Percentiles rank a stretch among this genome's conserved stretches.
Evolutionary conservation across 2,113 vertebrate genomes (phyloP).

Genomic region (Melospiza melodia): DNA sequence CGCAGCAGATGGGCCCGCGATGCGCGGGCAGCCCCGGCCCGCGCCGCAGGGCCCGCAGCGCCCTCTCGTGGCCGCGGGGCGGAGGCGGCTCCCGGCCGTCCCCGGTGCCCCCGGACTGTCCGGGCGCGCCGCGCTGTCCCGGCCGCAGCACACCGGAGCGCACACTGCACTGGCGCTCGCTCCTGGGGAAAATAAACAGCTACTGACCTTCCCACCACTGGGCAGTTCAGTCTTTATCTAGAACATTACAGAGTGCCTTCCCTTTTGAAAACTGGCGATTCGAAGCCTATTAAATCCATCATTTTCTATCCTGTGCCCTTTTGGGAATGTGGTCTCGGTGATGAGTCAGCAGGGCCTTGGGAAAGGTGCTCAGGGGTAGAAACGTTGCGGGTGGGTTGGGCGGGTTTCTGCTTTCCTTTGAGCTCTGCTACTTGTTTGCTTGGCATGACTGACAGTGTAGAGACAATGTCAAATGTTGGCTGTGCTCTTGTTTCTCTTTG

Average conservation of each 20-base stretch:
- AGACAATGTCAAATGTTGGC: background rate
- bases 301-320: background rate
- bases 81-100: background rate
- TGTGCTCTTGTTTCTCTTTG: background rate
- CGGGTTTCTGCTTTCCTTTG: background rate
- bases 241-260: background rate
- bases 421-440: background rate
- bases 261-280: background rate
- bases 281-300: background rate
- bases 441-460: background rate
- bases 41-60: rapidly evolving
- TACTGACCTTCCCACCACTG: rapidly evolving
- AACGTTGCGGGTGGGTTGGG: background rate
- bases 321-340: rapidly evolving
- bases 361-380: background rate
- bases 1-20: rapidly evolving
- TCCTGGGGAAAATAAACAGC: rapidly evolving
- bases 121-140: too few species aligned
- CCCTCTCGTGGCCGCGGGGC: background rate
- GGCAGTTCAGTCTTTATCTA: too few species aligned
- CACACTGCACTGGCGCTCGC: rapidly evolving
- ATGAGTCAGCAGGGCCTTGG: background rate
- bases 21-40: rapidly evolving
- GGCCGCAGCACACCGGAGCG: rapidly evolving
- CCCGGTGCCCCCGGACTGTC: background rate